These are phyloP conservation scores for Acrocephalus arundinaceus DNA, from an alignment of 2,113 vertebrate genomes.

Conservation along the genomic window DNA sequence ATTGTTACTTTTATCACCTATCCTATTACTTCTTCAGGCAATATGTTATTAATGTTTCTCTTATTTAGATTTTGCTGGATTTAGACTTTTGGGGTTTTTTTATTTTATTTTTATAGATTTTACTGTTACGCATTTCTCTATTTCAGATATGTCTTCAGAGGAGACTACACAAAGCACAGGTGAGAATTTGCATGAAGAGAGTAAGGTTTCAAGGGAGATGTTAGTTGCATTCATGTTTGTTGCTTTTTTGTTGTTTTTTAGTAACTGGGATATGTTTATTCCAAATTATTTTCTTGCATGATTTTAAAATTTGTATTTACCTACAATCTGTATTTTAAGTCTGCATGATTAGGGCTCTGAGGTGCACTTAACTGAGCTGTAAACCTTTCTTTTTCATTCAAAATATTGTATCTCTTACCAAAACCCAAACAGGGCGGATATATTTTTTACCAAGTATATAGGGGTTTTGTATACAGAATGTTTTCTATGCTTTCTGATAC, in stretches of 20 bases:
- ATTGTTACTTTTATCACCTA: conserved; percentile 55
- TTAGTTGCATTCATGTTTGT: background rate
- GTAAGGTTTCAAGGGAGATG: background rate
- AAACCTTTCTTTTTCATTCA: background rate
- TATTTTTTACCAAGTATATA: background rate
- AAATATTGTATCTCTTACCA: background rate
- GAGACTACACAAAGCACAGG: conserved; percentile 63
- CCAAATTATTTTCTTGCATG: background rate
- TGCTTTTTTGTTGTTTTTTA: background rate
- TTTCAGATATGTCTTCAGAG: conserved; percentile 58
- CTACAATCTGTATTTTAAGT: background rate
- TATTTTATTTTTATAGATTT: conserved; percentile 4
- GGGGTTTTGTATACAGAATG: background rate
- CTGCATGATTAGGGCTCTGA: background rate
- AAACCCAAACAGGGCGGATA: background rate
- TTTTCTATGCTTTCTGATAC: background rate
- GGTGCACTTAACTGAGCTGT: background rate
- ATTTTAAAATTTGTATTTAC: background rate
- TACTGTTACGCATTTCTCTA: background rate
- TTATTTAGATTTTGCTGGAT: conserved; percentile 26
- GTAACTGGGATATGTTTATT: background rate
- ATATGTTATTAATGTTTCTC: conserved; percentile 44
- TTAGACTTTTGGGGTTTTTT: background rate
- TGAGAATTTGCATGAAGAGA: conserved; percentile 33
- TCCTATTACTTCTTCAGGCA: conserved; percentile 64